These are phyloP conservation scores for Elgaria multicarinata DNA, from an alignment of 2,113 vertebrate species.

Conservation along the genomic window DNA sequence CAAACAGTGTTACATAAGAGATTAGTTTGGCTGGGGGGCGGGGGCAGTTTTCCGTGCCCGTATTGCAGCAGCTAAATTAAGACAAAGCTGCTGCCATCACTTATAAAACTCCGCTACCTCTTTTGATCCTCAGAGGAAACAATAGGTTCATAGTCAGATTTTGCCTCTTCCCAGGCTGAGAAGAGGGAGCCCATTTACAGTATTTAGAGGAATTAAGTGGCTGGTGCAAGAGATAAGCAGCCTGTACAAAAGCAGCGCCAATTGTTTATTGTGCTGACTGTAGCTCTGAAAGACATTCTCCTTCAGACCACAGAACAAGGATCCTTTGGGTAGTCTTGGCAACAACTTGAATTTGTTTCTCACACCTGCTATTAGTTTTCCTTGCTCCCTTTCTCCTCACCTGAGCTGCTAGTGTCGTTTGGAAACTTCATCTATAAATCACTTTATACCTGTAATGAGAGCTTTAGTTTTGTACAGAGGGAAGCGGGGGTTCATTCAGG, in stretches of 20 bases:
- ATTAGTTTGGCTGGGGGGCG: neutral
- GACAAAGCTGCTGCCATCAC: conserved; percentile 16
- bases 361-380: conserved; percentile 12
- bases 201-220: conserved; percentile 55
- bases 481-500: neutral
- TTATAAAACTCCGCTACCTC: neutral
- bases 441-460: neutral
- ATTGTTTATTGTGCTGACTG: conserved; percentile 29
- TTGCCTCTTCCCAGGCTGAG: conserved; percentile 28
- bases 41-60: neutral
- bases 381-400: conserved; percentile 19
- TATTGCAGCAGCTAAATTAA: conserved; percentile 10
- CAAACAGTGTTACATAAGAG: neutral
- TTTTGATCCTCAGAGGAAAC: conserved; percentile 16
- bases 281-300: conserved; percentile 40
- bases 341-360: conserved; percentile 45
- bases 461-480: neutral
- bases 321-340: conserved; percentile 35
- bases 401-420: conserved; percentile 6
- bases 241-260: conserved; percentile 33
- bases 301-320: conserved; percentile 12
- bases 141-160: conserved; percentile 22
- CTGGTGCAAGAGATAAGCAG: conserved; percentile 43
- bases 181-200: conserved; percentile 26
- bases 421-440: neutral